Evolutionary conservation across 1,140 invertebrate species (phyloP), one percentile per base, ranked within the genome.

Genomic region (Rhyacophila brunnea): DNA sequence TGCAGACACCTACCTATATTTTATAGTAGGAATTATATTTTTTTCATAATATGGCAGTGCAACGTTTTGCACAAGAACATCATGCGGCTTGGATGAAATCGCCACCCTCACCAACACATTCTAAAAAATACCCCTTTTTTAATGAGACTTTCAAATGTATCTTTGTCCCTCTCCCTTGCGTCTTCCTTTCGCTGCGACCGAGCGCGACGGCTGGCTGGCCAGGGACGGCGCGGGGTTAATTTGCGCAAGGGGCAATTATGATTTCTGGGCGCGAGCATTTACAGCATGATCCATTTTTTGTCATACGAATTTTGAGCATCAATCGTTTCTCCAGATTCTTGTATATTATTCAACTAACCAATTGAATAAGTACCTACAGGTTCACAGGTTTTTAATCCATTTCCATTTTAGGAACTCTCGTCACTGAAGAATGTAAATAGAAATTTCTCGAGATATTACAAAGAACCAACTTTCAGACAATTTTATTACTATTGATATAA

Each of bases 191-290:
- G 49, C 52, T 49, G 46, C 20, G 55, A 40, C 14, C 20, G 51
- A 50, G 38, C 42, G 18, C 14, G 59, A 50, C 47, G 14, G 20
- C 28, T 42, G 53, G 19, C 13, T 51, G 19, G 20, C 23, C 44
- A 53, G 49, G 34, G 23, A 52, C 45, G 48, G 49, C 51, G 53
- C 54, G 62, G 62, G 56, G 62, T 64, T 64, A 64, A 64, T 64
- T 64, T 64, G 49, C 62, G 62, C 58, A 54, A 47, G 35, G 58
- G 42, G 63, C 59, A 65, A 65, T 65, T 65, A 65, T 65, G 63
- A 65, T 62, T 61, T 65, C 59, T 65, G 55, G 62, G 62, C 52
- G 59, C 62, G 44, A 36, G 62, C 50, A 43, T 53, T 32, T 55
- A 55, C 46, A 45, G 52, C 42, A 34, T 45, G 52, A 4, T 34